phyloP scores from a whole-genome alignment of 2,888 invertebrate genomes.

The Torymus tubicola region DNA sequence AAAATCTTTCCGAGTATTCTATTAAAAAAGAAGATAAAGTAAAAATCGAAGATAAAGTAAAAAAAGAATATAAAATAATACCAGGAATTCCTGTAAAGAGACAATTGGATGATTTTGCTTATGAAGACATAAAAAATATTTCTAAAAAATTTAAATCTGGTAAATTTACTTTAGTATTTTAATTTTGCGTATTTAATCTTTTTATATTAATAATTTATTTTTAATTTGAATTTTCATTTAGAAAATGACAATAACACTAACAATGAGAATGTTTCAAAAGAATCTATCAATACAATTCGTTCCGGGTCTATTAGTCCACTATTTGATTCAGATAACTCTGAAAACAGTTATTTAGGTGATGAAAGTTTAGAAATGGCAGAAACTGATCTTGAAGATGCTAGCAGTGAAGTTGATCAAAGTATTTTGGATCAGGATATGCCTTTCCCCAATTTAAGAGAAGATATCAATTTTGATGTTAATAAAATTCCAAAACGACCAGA shows the following conservation, averaged over 20 bases:
- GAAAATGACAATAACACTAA: neutral
- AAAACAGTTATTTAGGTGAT: neutral
- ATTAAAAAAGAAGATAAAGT: neutral
- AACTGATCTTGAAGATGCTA: neutral
- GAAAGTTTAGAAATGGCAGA: neutral
- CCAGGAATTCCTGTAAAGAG: slow-evolving; percentile 6
- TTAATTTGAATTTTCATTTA: neutral
- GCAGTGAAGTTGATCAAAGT: neutral
- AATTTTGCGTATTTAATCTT: neutral
- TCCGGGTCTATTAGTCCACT: no score
- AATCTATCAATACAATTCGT: no score
- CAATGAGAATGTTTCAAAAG: no score
- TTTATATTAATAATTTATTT: neutral
- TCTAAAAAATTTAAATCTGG: slow-evolving; percentile 15
- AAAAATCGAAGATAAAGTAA: neutral
- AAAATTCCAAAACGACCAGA: neutral
- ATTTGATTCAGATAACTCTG: neutral
- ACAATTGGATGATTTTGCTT: neutral
- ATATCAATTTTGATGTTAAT: slow-evolving; percentile 32
- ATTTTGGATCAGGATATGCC: neutral
- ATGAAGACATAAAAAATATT: neutral
- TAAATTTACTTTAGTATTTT: neutral
- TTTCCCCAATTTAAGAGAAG: slow-evolving; percentile 22
- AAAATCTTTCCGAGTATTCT: neutral
- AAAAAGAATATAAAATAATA: slow-evolving; percentile 4